A percentile compares a stretch with the other conserved stretches of the same genome.
These are phyloP conservation scores for Pentamera pediparva DNA, from an alignment of 53 echinoderm and acorn worm genomes.

Conservation along the genomic window DNA sequence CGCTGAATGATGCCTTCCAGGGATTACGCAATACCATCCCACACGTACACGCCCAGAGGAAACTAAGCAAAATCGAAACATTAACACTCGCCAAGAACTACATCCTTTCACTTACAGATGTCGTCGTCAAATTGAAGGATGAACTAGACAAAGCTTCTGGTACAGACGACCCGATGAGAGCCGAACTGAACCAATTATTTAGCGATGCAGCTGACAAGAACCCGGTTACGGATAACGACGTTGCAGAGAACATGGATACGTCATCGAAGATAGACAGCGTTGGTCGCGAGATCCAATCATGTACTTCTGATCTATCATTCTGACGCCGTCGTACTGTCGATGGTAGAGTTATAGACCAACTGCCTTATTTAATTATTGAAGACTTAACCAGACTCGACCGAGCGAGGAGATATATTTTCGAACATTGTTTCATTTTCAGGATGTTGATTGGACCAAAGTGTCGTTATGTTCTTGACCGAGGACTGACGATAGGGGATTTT, in stretches of 20 bases:
- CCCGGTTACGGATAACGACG: not conserved
- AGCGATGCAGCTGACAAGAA: slow-evolving; percentile 25
- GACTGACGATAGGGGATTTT: no score
- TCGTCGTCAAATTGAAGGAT: slow-evolving; percentile 78
- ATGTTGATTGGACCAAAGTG: slow-evolving; percentile 24
- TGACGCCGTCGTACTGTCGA: not conserved
- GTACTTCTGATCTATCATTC: slow-evolving; percentile 1
- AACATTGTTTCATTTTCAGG: slow-evolving; percentile 26
- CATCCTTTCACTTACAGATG: slow-evolving; percentile 81
- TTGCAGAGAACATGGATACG: slow-evolving; percentile 10
- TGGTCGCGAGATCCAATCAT: slow-evolving; percentile 3
- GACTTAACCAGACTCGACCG: slow-evolving; percentile 15
- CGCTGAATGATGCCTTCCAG: slow-evolving; percentile 98
- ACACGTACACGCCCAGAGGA: slow-evolving; percentile 89
- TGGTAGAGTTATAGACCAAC: not conserved
- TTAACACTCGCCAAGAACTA: slow-evolving; percentile 94
- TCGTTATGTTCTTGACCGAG: no score
- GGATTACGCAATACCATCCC: slow-evolving; percentile 94
- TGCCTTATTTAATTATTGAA: slow-evolving; percentile 34
- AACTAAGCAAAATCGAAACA: slow-evolving; percentile 96
- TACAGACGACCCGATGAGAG: slow-evolving; percentile 15
- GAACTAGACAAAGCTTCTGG: slow-evolving; percentile 53
- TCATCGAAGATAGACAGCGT: not conserved
- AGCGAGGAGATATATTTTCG: slow-evolving; percentile 33
- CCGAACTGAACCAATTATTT: slow-evolving; percentile 15